These are phyloP conservation scores for Drosophila merina DNA, from an alignment of 2,888 invertebrate species.

Conservation along the genomic window DNA sequence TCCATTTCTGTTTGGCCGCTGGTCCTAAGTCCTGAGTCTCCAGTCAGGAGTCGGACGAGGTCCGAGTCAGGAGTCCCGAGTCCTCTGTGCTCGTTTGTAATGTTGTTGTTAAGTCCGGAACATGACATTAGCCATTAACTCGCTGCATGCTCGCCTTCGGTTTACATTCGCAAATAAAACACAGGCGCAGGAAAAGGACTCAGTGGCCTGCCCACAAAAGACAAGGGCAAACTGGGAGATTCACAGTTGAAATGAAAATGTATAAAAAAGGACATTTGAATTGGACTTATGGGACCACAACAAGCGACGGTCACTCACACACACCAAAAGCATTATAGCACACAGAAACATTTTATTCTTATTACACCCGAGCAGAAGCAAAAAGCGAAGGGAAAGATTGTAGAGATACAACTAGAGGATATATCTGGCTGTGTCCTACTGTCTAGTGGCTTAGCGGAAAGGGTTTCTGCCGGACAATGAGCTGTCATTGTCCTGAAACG, in stretches of 20 bases:
- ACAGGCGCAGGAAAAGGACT: conserved; percentile 54
- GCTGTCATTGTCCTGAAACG: conserved; percentile 54
- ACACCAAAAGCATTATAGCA: conserved; percentile 20
- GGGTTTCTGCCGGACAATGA: conserved; percentile 28
- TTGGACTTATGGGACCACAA: conserved; percentile 81
- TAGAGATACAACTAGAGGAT: conserved; percentile 57
- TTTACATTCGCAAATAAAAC: conserved; percentile 80
- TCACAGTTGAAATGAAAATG: conserved; percentile 80
- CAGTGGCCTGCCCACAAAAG: conserved; percentile 27
- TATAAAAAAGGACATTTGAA: conserved; percentile 82
- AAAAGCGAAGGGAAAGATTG: conserved; percentile 12
- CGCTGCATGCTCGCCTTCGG: conserved; percentile 76
- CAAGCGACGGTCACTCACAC: conserved; percentile 46
- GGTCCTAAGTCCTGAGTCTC: conserved; percentile 37
- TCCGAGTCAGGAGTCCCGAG: conserved; percentile 16
- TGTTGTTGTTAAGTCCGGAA: conserved; percentile 79
- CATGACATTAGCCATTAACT: conserved; percentile 82
- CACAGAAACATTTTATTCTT: conserved; percentile 76
- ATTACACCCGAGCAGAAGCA: conserved; percentile 53
- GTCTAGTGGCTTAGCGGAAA: conserved; percentile 29
- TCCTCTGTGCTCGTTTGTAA: conserved; percentile 63
- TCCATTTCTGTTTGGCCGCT: conserved; percentile 66
- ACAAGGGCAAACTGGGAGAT: conserved; percentile 56
- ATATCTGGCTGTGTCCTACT: conserved; percentile 24
- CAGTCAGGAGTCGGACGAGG: conserved; percentile 15